Base-by-base conservation (phyloP, 2,113 vertebrate species). In the Dromiciops gliroides region DNA sequence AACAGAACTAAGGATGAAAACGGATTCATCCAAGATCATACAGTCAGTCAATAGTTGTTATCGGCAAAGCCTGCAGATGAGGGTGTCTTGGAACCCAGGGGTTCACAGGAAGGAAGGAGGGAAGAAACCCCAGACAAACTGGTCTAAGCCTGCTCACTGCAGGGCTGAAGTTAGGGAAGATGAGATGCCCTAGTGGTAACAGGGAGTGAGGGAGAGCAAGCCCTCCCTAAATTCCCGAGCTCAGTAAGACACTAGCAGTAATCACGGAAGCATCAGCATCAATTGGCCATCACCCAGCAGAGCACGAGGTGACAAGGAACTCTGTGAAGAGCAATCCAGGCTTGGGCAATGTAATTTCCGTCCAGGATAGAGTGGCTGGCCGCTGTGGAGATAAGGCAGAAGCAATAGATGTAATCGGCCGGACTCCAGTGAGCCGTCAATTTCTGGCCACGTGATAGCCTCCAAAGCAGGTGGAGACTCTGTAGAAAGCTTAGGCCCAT, bases 361-460 rank as follows among this genome's bases (percentile, higher is more conserved):
- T 28, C 3, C 3, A 90, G 47, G 89, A 90, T 14, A 49, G 89
- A 90, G 48, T 49, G 89, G 89, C 89, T 48, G 89, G 48, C 10
- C 89, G 28, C 67, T 83, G 67, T 28, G 89, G 24, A 48, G 89
- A 90, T 90, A 90, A 90, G 89, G 89, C 25, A 50, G 89, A 90
- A 49, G 48, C 89, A 49, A 90, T 90, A 90, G 89, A 90, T 90
- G 89, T 90, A 90, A 90, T 90, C 89, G 1, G n/a, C 67, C 67
- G 14, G 89, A 48, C 89, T 90, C 28, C 89, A 90, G 89, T 14
- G 28, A 90, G 67, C 67, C 19, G 6, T 44, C 67, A 83, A 83
- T 83, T 44, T n/a, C 67, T 23, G n/a, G 67, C 67, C 67, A 83
- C 16, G 67, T 83, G 16, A 83, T 2, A 83, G 19, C n/a, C 19